These are phyloP conservation scores for Stictocephala bisonia DNA, from an alignment of 2,888 invertebrate species.

Conservation along the genomic window DNA sequence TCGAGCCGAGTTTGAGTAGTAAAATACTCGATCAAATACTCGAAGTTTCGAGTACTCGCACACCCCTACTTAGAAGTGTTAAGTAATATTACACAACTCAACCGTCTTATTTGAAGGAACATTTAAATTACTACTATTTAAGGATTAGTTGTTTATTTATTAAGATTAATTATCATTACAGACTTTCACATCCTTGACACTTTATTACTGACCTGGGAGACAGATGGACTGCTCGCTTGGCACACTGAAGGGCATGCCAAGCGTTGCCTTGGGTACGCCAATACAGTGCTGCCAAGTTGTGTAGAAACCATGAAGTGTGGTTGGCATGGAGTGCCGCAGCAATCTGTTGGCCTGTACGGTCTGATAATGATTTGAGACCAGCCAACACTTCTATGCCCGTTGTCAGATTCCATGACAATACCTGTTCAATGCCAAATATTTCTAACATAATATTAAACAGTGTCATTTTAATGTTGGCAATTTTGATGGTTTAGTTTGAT, in stretches of 20 bases:
- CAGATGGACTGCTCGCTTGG: constrained; percentile 78
- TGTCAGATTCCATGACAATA: constrained; percentile 53
- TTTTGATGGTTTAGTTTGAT: no score
- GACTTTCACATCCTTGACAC: no score
- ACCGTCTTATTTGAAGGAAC: constrained; percentile 48
- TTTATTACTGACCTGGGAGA: constrained; percentile 77
- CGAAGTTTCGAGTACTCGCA: no score
- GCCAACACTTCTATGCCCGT: constrained; percentile 65
- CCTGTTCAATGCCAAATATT: constrained; percentile 40
- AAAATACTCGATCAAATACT: no score
- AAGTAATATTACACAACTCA: constrained; percentile 53
- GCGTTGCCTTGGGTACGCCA: constrained; percentile 82
- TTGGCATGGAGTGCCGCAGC: constrained; percentile 73
- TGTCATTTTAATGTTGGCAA: no score
- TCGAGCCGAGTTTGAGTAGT: no score
- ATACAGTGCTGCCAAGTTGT: constrained; percentile 82
- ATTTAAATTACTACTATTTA: constrained; percentile 12
- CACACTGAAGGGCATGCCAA: constrained; percentile 83
- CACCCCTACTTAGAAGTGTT: no score
- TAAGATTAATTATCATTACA: constrained; percentile 45
- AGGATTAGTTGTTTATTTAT: constrained; percentile 24
- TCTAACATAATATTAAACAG: no score
- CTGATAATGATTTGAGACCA: constrained; percentile 26
- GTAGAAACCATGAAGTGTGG: constrained; percentile 80
- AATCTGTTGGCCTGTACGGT: constrained; percentile 71